phyloP scores from a whole-genome alignment of 2,113 vertebrate species.

The Percina caprodes region DNA sequence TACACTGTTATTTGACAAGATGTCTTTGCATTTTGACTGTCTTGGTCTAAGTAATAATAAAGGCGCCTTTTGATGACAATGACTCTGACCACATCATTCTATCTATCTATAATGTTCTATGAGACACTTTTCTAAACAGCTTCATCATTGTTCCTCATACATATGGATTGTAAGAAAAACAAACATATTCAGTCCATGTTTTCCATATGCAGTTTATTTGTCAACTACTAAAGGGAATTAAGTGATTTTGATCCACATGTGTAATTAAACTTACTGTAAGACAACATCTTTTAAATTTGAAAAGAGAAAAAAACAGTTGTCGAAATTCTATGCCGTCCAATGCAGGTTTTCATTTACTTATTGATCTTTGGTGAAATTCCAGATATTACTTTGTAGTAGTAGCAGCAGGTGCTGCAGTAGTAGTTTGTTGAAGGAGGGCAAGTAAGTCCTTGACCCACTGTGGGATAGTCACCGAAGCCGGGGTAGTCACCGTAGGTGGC shows the following conservation, averaged over 20 bases:
- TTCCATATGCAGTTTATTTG: slow-evolving; percentile 22
- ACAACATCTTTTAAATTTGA: neutral
- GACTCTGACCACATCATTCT: neutral
- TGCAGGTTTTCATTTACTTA: neutral
- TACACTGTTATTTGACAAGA: too few species aligned
- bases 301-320: neutral
- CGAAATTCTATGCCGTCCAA: neutral
- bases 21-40: too few species aligned
- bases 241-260: neutral
- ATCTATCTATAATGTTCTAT: neutral
- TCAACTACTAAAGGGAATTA: neutral
- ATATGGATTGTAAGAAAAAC: neutral
- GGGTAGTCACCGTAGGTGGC: too few species aligned
- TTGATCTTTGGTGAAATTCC: neutral
- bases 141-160: neutral
- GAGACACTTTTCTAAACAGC: neutral
- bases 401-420: too few species aligned
- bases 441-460: too few species aligned
- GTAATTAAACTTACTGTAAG: neutral
- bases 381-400: neutral
- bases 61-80: too few species aligned
- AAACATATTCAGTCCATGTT: neutral
- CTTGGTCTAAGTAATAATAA: too few species aligned
- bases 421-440: too few species aligned
- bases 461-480: too few species aligned